These are phyloP conservation scores for Odocoileus hemionus DNA, from an alignment of 2,113 vertebrate species.

Conservation along the genomic window DNA sequence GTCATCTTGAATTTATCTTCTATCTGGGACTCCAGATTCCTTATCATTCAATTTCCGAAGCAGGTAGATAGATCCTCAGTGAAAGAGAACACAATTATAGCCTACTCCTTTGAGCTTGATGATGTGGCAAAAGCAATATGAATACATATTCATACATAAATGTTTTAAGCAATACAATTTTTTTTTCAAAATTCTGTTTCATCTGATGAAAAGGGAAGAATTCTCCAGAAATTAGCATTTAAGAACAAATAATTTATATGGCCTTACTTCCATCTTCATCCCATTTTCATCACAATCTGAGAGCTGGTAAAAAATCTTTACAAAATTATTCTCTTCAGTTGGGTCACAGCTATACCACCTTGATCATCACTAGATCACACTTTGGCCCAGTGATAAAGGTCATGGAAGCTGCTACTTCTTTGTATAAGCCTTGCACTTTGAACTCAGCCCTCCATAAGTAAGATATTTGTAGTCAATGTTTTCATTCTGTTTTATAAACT, in stretches of 20 bases:
- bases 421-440: slow-evolving; percentile 19
- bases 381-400: slow-evolving; percentile 7
- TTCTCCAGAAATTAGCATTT: slow-evolving; percentile 37
- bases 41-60: slow-evolving; percentile 44
- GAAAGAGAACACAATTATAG: slow-evolving; percentile 29
- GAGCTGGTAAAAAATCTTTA: not conserved
- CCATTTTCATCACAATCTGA: slow-evolving; percentile 36
- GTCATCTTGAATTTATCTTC: slow-evolving; percentile 54
- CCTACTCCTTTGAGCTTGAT: slow-evolving; percentile 8
- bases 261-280: slow-evolving; percentile 1
- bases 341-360: not conserved
- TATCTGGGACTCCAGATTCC: slow-evolving; percentile 4
- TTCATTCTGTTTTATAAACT: slow-evolving; percentile 50
- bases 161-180: slow-evolving; percentile 29
- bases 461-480: slow-evolving; percentile 36
- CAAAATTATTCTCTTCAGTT: not conserved
- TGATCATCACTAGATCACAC: not conserved
- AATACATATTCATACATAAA: not conserved
- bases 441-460: slow-evolving; percentile 39
- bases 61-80: slow-evolving; percentile 27
- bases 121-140: not conserved
- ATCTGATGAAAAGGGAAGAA: slow-evolving; percentile 29
- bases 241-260: slow-evolving; percentile 43
- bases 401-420: not conserved
- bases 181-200: slow-evolving; percentile 2